Evolutionary conservation across 2,113 vertebrate genomes (phyloP), one percentile per base, ranked within the genome.

Genomic region (Pseudonaja textilis): DNA sequence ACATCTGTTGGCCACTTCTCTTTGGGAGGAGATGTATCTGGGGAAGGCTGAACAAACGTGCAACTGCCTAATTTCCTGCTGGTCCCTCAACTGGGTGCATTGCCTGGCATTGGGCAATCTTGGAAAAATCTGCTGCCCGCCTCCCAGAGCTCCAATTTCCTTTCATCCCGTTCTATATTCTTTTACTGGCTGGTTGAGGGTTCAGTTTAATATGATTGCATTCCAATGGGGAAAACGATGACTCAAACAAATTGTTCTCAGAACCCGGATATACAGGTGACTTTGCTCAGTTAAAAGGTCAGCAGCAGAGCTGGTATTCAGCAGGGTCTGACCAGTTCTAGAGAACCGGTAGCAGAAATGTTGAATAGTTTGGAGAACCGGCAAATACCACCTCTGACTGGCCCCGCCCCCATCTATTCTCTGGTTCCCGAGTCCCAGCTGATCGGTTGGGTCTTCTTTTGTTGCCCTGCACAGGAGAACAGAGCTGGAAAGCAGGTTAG

Each of bases 181-280:
- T 94, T 96, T 94, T 93, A 88, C 92, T 74, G 61, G 55, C 94
- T 87, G 87, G 96, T 96, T 95, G 95, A 94, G 91, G 93, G 94
- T 95, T 88, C 42, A 93, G 92, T 92, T 94, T 96, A 95, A 96
- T 52, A 94, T 93, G 95, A 26, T 93, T 94, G 85, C 94, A 91
- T 93, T 93, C 88, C 88, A 61, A 42, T 42, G 55, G 55, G 42
- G 88, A 61, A 93, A 64, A 47, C 0, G 55, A 52, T 90, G 88
- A 61, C 55, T 93, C 56, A 90, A 61, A 90, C 55, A 42, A 89
- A 93, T 89, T 93, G 92, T 93, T 93, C n/a, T 25, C 55, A 64
- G 56, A 29, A 50, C 54, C 92, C 50, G 42, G 85, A 8, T 90
- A 61, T 56, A 52, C 54, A 42, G 74, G 50, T 39, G n/a, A 90